These are phyloP conservation scores for Apodemus agrarius DNA, from an alignment of 2,797 vertebrate genomes.

Conservation along the genomic window DNA sequence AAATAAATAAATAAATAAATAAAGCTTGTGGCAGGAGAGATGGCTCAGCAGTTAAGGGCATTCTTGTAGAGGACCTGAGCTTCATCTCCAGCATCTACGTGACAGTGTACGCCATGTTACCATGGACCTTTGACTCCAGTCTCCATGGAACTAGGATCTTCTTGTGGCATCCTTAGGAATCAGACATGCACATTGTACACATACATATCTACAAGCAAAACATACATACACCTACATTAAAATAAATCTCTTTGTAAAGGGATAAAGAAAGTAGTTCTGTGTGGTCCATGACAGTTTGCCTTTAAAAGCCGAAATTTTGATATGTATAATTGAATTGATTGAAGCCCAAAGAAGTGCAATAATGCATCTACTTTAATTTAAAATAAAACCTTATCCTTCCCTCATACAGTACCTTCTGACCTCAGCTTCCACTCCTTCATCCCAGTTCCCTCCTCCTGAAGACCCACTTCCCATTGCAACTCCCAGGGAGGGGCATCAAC, in stretches of 20 bases:
- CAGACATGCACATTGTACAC: no score
- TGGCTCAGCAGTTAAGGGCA: not conserved
- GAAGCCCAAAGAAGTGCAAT: slow-evolving; percentile 2
- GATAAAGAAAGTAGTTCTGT: not conserved
- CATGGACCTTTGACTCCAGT: not conserved
- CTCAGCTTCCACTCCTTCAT: not conserved
- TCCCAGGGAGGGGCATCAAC: not conserved
- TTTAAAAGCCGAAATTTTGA: not conserved
- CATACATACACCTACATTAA: not conserved
- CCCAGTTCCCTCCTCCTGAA: not conserved
- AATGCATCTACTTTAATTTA: not conserved
- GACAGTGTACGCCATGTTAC: no score
- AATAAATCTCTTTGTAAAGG: not conserved
- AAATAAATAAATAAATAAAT: rapidly evolving
- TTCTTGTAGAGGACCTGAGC: not conserved
- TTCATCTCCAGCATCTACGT: not conserved
- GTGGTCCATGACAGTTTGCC: not conserved
- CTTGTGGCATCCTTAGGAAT: no score
- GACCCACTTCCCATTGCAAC: not conserved
- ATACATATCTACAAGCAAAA: not conserved
- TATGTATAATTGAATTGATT: not conserved
- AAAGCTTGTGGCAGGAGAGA: not conserved
- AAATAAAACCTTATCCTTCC: not conserved
- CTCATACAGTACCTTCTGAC: not conserved
- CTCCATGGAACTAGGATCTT: not conserved